These are phyloP conservation scores for Agapornis roseicollis DNA, from an alignment of 2,113 vertebrate genomes.

Conservation along the genomic window DNA sequence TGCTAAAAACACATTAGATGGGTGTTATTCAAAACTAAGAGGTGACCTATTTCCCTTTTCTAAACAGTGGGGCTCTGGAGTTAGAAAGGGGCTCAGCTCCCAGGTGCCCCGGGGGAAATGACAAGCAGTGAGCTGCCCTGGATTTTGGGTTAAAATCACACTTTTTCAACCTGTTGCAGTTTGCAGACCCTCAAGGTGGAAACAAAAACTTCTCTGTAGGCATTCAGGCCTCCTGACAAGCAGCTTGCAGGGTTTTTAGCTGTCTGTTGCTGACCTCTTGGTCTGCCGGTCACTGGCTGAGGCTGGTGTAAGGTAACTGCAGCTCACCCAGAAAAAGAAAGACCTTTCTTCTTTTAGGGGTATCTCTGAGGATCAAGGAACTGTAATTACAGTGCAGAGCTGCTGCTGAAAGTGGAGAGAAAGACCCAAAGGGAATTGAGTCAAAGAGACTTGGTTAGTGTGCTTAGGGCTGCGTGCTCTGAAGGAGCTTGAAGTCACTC, in stretches of 20 bases:
- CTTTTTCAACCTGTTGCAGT: background rate
- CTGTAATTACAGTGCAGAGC: conserved; percentile 1
- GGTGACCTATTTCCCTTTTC: background rate
- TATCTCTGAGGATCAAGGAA: conserved; percentile 13
- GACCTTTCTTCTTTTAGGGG: background rate
- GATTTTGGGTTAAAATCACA: background rate
- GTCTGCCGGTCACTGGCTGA: background rate
- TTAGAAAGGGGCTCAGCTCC: background rate
- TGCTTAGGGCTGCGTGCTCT: background rate
- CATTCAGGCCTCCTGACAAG: background rate
- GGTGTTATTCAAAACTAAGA: background rate
- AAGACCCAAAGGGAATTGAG: background rate
- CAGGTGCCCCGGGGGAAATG: background rate
- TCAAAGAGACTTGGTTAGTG: background rate
- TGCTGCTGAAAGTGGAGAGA: background rate
- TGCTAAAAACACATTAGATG: background rate
- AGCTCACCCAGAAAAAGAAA: background rate
- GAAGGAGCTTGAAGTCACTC: background rate
- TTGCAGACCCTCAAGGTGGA: background rate
- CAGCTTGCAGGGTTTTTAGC: background rate
- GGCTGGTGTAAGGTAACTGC: background rate
- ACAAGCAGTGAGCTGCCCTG: background rate
- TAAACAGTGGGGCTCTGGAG: background rate
- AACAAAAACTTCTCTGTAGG: background rate
- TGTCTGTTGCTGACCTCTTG: background rate